phyloP scores from a whole-genome alignment of 2,888 invertebrate species.

The Lamellibrachia columna region DNA sequence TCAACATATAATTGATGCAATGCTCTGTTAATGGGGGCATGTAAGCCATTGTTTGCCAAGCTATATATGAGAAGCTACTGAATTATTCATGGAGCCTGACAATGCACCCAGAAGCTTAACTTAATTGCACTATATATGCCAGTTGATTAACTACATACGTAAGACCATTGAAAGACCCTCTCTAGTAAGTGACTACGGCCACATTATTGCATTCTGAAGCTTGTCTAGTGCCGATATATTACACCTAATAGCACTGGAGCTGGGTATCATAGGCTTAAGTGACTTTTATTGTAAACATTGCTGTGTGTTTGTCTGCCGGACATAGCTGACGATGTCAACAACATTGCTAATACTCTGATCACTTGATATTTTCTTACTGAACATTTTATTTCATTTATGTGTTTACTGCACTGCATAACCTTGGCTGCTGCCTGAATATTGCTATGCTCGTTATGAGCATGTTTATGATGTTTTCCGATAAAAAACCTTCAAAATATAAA shows the following conservation, averaged over 20 bases:
- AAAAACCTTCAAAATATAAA: not conserved
- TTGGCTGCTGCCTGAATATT: not conserved
- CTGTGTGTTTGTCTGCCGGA: not conserved
- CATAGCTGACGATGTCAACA: not conserved
- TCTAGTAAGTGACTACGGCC: not conserved
- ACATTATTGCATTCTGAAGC: not conserved
- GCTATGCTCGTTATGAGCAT: not conserved
- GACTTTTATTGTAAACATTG: not conserved
- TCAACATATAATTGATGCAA: not conserved
- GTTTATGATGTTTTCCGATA: not conserved
- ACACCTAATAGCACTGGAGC: not conserved
- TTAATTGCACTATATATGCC: not conserved
- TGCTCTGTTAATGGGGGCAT: not conserved
- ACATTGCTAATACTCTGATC: not conserved
- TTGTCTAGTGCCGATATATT: not conserved
- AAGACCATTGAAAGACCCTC: not conserved
- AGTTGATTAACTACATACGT: not conserved
- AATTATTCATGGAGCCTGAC: conserved; percentile 12
- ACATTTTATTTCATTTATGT: not conserved
- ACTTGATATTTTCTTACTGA: not conserved
- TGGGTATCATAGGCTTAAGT: not conserved
- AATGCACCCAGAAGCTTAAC: not conserved
- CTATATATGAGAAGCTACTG: not conserved
- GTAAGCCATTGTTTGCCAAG: not conserved
- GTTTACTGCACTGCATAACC: not conserved